phyloP scores from a whole-genome alignment of 2,888 invertebrate species.

The Horisme vitalbata region DNA sequence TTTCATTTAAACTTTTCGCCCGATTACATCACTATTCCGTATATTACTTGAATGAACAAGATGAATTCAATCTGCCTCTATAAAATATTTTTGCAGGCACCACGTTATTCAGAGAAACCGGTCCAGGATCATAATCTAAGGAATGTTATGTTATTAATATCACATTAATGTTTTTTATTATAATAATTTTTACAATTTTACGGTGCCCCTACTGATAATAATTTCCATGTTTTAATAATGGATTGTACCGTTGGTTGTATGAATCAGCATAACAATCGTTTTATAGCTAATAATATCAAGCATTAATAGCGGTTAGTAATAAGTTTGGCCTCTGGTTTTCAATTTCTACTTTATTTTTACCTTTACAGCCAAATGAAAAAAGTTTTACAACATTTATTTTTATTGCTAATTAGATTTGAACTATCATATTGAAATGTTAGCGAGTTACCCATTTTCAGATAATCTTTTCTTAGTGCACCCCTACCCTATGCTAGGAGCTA shows the following conservation, averaged over 20 bases:
- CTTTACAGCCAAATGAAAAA: not conserved
- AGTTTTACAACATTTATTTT: not conserved
- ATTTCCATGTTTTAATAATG: slow-evolving; percentile 21
- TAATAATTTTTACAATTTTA: slow-evolving; percentile 27
- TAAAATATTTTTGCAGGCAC: not conserved
- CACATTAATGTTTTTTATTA: slow-evolving; percentile 18
- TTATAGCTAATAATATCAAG: slow-evolving; percentile 7
- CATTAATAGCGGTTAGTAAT: slow-evolving; percentile 7
- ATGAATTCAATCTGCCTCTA: no score
- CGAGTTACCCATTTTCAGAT: no score
- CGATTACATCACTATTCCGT: no score
- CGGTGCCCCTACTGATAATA: slow-evolving; percentile 17
- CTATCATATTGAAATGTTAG: no score
- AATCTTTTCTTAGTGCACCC: no score
- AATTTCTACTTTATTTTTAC: not conserved
- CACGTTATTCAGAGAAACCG: no score
- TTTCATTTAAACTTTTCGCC: no score
- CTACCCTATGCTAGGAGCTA: no score
- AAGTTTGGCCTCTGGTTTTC: slow-evolving; percentile 2
- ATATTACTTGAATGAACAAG: no score
- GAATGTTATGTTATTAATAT: no score
- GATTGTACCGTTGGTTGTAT: slow-evolving; percentile 23
- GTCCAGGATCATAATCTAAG: no score
- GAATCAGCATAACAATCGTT: slow-evolving; percentile 31
- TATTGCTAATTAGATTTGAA: not conserved